phyloP scores from a whole-genome alignment of 2,113 vertebrate species.

The Seriola rivoliana region DNA sequence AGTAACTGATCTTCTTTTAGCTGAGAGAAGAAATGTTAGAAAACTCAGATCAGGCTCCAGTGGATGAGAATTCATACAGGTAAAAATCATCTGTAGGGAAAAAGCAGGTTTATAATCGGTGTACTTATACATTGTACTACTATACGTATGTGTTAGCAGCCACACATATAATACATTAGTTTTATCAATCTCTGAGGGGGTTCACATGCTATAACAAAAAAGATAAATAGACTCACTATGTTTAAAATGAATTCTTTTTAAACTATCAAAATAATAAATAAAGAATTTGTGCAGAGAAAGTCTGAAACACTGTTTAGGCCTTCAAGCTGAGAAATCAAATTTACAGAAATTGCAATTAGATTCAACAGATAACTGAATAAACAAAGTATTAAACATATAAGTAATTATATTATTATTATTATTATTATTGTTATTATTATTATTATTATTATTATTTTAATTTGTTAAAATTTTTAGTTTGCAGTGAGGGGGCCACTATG shows the following conservation, averaged over 20 bases:
- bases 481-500: neutral
- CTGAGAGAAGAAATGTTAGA: conserved; percentile 18
- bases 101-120: neutral
- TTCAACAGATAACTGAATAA: neutral
- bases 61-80: conserved; percentile 14
- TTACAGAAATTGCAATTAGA: neutral
- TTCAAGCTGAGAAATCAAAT: neutral
- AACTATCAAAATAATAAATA: neutral
- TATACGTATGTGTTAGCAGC: neutral
- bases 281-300: neutral
- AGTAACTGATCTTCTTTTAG: conserved; percentile 57
- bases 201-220: neutral
- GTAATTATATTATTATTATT: neutral
- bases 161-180: neutral
- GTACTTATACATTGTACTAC: neutral
- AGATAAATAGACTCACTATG: neutral
- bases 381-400: too few relatives aligned
- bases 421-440: neutral
- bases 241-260: neutral
- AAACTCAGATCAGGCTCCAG: conserved; percentile 18
- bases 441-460: neutral
- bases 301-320: neutral
- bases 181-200: neutral
- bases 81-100: neutral
- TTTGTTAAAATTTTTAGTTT: neutral